phyloP scores from a whole-genome alignment of 2,797 vertebrate genomes.

The Psittacula derbiana region DNA sequence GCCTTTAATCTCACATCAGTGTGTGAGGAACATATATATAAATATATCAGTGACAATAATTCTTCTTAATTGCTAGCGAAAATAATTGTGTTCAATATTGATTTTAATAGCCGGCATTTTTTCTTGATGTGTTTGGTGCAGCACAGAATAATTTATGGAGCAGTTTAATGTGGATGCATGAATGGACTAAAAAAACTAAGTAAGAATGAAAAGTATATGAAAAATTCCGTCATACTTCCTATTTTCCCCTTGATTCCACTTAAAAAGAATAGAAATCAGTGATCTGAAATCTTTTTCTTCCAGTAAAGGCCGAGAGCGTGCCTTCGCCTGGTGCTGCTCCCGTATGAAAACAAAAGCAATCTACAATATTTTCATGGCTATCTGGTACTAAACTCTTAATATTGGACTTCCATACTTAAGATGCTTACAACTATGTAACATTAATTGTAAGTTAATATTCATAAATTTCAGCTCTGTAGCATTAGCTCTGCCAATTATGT shows the following conservation, averaged over 20 bases:
- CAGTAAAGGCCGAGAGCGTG: background rate
- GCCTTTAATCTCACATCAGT: background rate
- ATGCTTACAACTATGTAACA: background rate
- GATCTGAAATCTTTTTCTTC: background rate
- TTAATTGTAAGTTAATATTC: background rate
- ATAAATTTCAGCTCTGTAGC: background rate
- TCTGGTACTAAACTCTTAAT: background rate
- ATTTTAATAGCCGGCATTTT: background rate
- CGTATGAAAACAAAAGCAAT: background rate
- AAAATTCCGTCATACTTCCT: background rate
- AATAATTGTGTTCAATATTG: background rate
- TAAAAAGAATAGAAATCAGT: background rate
- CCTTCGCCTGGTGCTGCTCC: background rate
- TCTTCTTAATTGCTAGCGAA: background rate
- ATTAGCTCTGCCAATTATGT: background rate
- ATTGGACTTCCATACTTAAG: background rate
- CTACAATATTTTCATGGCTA: background rate
- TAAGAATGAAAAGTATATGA: background rate
- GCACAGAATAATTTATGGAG: background rate
- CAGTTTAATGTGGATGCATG: background rate
- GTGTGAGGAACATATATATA: background rate
- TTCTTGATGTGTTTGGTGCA: background rate
- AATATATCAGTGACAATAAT: background rate
- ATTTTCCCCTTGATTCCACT: background rate
- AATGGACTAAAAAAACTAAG: background rate